Evolutionary conservation across 2,113 vertebrate species (phyloP).

Genomic region (Zapornia atra): DNA sequence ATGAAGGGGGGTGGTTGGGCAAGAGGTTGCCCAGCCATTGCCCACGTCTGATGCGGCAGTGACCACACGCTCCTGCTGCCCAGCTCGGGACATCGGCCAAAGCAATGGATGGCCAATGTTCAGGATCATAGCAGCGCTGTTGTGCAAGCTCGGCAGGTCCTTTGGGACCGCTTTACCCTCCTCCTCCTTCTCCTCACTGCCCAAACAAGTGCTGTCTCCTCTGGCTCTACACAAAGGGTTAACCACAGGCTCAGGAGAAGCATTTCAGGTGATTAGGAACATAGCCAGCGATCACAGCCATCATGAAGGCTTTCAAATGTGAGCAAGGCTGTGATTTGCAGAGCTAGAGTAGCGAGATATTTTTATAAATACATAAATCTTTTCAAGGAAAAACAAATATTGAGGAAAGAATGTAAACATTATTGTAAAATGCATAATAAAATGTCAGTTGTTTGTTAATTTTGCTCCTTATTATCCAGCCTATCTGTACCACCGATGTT

Average conservation of each 20-base stretch:
- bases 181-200: background rate
- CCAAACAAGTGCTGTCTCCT: accelerated
- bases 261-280: background rate
- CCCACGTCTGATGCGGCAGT: accelerated
- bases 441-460: constrained; percentile 60
- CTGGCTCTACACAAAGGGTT: background rate
- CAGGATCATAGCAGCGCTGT: accelerated
- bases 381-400: constrained; percentile 63
- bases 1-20: accelerated
- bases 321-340: constrained; percentile 38
- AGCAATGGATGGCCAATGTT: accelerated
- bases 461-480: constrained; percentile 58
- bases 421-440: constrained; percentile 71
- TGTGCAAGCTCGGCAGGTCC: background rate
- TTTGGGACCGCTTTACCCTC: background rate
- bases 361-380: constrained; percentile 71
- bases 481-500: constrained; percentile 44
- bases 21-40: background rate
- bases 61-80: background rate
- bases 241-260: background rate
- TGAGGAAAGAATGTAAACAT: constrained; percentile 66
- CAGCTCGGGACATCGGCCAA: background rate
- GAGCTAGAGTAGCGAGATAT: constrained; percentile 42
- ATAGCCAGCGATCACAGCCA: background rate
- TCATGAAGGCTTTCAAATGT: background rate